phyloP scores from a whole-genome alignment of 2,888 invertebrate genomes.

The Quadroppia sp. region DNA sequence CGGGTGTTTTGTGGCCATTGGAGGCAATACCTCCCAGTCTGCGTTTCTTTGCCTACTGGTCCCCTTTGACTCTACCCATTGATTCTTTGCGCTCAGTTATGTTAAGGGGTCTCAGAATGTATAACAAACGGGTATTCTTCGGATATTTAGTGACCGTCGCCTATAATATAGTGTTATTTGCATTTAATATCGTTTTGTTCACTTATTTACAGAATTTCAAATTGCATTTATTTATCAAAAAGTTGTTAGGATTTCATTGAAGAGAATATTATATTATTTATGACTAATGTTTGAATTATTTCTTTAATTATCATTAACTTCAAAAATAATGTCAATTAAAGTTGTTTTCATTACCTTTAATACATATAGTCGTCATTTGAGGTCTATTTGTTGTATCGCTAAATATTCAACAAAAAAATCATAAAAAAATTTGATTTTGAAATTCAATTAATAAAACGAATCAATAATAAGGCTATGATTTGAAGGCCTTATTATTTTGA shows the following conservation, averaged over 20 bases:
- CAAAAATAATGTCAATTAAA: too few relatives aligned
- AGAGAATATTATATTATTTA: too few relatives aligned
- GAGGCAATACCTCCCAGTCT: constrained; percentile 86
- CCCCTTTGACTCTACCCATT: constrained; percentile 64
- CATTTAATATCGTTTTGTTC: constrained; percentile 29
- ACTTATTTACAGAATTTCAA: constrained; percentile 12
- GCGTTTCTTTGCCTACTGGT: constrained; percentile 63
- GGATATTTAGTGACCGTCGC: constrained; percentile 63
- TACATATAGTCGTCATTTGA: too few relatives aligned
- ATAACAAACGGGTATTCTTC: constrained; percentile 64
- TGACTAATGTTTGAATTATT: too few relatives aligned
- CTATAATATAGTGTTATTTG: constrained; percentile 34
- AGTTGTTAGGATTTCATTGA: neutral
- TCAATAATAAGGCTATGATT: too few relatives aligned
- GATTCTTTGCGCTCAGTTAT: constrained; percentile 68
- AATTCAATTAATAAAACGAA: too few relatives aligned
- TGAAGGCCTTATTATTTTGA: too few relatives aligned
- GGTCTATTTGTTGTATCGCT: too few relatives aligned
- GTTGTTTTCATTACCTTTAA: too few relatives aligned
- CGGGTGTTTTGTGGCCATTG: constrained; percentile 91
- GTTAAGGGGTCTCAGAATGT: constrained; percentile 67
- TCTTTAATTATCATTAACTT: too few relatives aligned
- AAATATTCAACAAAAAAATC: too few relatives aligned
- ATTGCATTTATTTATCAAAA: neutral
- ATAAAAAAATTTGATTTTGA: too few relatives aligned